These are phyloP conservation scores for Apis mellifera DNA, from an alignment of 1,140 invertebrate genomes.

Conservation along the genomic window DNA sequence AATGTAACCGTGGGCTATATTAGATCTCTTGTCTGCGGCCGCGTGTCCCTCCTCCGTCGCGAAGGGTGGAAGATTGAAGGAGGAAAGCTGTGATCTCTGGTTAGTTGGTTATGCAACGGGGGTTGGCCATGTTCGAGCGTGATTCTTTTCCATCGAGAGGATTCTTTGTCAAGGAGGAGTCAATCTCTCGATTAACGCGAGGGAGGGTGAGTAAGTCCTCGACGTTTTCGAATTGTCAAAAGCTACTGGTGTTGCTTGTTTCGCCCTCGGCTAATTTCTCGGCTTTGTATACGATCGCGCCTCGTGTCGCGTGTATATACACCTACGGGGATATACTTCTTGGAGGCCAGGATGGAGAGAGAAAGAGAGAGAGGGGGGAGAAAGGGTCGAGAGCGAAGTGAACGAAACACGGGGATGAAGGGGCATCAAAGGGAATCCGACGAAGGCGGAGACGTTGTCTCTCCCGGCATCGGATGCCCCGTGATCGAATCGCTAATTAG, in stretches of 20 bases:
- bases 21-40: constrained; percentile 74
- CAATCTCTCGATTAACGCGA: constrained; percentile 8
- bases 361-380: neutral
- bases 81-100: constrained; percentile 24
- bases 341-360: neutral
- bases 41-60: constrained; percentile 53
- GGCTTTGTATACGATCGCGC: constrained; percentile 34
- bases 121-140: constrained; percentile 14
- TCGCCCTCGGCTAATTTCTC: constrained; percentile 19
- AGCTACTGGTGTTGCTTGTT: too few species aligned
- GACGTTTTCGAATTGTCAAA: constrained; percentile 5
- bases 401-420: constrained; percentile 58
- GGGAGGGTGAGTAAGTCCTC: neutral
- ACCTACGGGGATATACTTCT: too few species aligned
- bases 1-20: constrained; percentile 77
- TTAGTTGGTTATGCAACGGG: neutral
- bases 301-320: constrained; percentile 16
- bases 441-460: constrained; percentile 60
- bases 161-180: neutral
- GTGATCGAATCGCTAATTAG: constrained; percentile 67
- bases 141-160: neutral
- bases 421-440: constrained; percentile 57
- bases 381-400: constrained; percentile 36
- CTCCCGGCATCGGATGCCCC: constrained; percentile 52
- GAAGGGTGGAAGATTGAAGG: constrained; percentile 7